Evolutionary conservation across 2,797 vertebrate species (phyloP), one percentile per base, ranked within the genome.

Genomic region (Clarias fuscus): DNA sequence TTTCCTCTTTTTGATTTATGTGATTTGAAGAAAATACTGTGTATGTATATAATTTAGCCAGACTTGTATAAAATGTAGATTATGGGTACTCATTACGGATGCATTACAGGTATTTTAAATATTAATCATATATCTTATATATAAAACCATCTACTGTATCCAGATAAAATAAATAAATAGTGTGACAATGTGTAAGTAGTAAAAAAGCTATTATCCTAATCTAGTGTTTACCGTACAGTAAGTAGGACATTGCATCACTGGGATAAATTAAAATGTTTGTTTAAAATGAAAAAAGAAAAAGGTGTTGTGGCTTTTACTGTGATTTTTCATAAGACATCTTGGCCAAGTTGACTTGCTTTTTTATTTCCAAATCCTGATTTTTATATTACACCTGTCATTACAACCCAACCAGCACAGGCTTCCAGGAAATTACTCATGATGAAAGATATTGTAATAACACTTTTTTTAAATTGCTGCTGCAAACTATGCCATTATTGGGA

Each of bases 361-460:
- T 59, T 24, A 68, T 33, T 64, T 82, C 2, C 27, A 79, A 62
- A 30, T 82, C 62, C 43, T 92, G 83, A 48, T 89, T 82, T 91
- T 86, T 92, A 92, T 93, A 91, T 72, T 58, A 84, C 53, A 83
- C 24, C 15, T 53, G 79, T n/a, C 40, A 61, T 78, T 65, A 30
- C 22, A 65, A 13, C 62, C 1, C 13, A 81, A 78, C 83, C 82
- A 48, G 75, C 75, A 85, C 72, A 70, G 81, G 75, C 84, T 62
- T 84, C 76, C 85, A 85, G 62, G 62, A 65, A 67, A 67, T 81
- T 67, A 81, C 22, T 64, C 43, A 86, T 71, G 8, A 88, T 90
- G 64, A 89, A 88, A 91, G 88, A 89, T 79, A 80, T 94, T 93
- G 93, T 91, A 92, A 78, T 85, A 75, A 90, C 86, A 70, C 59